These are phyloP conservation scores for Bubo blakistoni DNA, from an alignment of 2,113 vertebrate species.

Conservation along the genomic window DNA sequence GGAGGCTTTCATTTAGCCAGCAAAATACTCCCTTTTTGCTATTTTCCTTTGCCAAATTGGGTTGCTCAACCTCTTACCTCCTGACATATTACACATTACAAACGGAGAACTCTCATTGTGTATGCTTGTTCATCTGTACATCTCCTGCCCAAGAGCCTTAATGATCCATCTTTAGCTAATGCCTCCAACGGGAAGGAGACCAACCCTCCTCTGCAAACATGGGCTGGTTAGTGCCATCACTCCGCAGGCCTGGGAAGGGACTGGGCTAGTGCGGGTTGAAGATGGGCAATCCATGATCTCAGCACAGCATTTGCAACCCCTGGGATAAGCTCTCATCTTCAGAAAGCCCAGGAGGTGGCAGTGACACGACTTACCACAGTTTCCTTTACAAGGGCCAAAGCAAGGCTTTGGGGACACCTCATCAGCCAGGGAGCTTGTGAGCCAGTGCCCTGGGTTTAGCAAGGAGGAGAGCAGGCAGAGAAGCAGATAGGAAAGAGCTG, in stretches of 20 bases:
- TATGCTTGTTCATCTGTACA: background rate
- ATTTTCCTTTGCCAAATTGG: background rate
- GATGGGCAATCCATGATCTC: background rate
- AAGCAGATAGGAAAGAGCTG: background rate
- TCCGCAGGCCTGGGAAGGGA: background rate
- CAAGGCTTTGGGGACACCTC: background rate
- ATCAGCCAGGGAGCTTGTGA: background rate
- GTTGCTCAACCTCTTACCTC: background rate
- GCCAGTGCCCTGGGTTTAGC: background rate
- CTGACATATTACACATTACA: background rate
- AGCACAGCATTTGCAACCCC: background rate
- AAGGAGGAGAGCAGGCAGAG: background rate
- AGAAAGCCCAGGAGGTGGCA: constrained; percentile 34
- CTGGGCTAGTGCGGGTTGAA: background rate
- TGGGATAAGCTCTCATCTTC: background rate
- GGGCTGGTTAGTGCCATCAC: background rate
- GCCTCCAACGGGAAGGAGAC: background rate
- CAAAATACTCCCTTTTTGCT: background rate
- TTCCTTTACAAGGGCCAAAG: background rate
- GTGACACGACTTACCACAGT: background rate
- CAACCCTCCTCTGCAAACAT: background rate
- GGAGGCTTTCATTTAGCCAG: background rate
- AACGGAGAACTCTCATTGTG: background rate
- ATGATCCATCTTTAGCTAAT: background rate
- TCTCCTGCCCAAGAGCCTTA: background rate